Evolutionary conservation across 2,113 vertebrate genomes (phyloP), one percentile per base, ranked within the genome.

Genomic region (Rhodinocichla rosea): DNA sequence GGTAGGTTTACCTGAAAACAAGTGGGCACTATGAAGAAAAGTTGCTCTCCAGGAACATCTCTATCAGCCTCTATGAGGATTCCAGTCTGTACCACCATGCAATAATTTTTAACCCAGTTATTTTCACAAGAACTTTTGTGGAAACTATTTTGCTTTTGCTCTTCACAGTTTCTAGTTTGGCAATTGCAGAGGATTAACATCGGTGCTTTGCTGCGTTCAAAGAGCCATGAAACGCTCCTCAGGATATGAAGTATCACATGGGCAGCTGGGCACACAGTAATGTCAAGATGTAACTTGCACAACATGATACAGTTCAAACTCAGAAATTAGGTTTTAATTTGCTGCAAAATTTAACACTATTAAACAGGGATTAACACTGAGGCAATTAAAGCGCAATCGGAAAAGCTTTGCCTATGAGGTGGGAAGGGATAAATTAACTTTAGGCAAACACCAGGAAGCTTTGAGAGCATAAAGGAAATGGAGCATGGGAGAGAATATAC

Each of bases 301-400:
- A 2, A 86, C 77, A 79, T 50, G 77, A 93, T 60, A 64, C 56
- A 76, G 64, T 39, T 91, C 47, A 87, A 90, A 71, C 30, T 42
- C 84, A 83, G 83, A 89, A 95, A 96, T 63, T n/a, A 83, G 62
- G 47, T 86, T 96, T 95, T 96, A 96, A 93, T 93, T 94, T 92
- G 81, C 60, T 76, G 64, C 75, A 70, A 85, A 89, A 93, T 76
- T 90, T 93, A 93, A 83, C 63, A 49, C 84, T 78, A 80, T 94
- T 91, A 94, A 83, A 68, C 33, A 73, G 45, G 65, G 92, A 94
- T 94, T 96, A 92, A 82, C 74, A 83, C 39, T 44, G 42, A 80
- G 50, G 79, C 73, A 92, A 92, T 89, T 94, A 92, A 93, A 83
- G 68, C 33, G 12, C 64, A 67, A 89, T 96, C 1, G 10, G 88